Evolutionary conservation across 2,113 vertebrate genomes (phyloP).

Genomic region (Rhombomys opimus): DNA sequence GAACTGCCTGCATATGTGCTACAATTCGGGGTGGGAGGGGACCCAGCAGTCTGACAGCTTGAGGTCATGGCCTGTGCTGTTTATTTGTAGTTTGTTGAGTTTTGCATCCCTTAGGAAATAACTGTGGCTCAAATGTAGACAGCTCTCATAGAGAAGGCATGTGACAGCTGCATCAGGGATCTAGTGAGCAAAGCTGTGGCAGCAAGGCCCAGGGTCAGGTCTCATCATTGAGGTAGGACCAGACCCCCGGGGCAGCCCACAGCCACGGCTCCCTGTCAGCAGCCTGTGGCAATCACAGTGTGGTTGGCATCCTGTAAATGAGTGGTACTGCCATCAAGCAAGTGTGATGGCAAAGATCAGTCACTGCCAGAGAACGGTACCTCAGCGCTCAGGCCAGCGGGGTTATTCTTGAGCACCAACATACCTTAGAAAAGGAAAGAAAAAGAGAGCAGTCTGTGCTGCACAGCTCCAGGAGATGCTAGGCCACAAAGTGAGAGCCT

Average conservation of each 20-base stretch:
- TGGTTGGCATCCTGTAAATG: background rate
- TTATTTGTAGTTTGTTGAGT: constrained; percentile 67
- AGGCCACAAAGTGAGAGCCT: background rate
- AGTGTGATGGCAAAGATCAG: background rate
- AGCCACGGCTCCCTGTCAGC: background rate
- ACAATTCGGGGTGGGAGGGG: background rate
- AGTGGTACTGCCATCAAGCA: background rate
- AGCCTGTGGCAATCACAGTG: too few species aligned
- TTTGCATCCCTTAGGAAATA: constrained; percentile 74
- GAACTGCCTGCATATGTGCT: background rate
- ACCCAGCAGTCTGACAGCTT: constrained; percentile 16
- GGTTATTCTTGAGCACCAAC: background rate
- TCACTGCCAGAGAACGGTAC: background rate
- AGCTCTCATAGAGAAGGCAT: constrained; percentile 7
- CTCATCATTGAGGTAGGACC: accelerated
- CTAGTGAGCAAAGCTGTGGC: background rate
- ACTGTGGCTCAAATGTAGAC: constrained; percentile 55
- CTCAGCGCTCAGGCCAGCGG: background rate
- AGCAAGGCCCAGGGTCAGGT: background rate
- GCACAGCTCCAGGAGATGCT: background rate
- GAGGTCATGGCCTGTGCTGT: constrained; percentile 61
- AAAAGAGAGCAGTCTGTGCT: background rate
- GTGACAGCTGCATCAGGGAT: constrained; percentile 14
- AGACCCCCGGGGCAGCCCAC: accelerated
- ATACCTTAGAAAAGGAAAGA: background rate